Evolutionary conservation across 2,888 invertebrate species (phyloP).

Genomic region (Mesorhabditis sp.): DNA sequence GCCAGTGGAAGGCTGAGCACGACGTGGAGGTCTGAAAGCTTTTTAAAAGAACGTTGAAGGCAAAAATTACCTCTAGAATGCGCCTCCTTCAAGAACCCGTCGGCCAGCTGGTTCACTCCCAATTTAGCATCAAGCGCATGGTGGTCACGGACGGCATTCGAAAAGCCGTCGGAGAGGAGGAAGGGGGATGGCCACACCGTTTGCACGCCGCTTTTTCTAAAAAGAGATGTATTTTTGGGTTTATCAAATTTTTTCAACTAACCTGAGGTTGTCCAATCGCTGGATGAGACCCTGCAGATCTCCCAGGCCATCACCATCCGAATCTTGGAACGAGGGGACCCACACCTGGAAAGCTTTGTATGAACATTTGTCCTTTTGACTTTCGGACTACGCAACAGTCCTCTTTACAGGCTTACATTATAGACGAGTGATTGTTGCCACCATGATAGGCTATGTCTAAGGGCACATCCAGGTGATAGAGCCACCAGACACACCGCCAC

Average conservation of each 20-base stretch:
- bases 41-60: neutral
- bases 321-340: slow-evolving; percentile 80
- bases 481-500: slow-evolving; percentile 37
- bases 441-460: slow-evolving; percentile 42
- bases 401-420: slow-evolving; percentile 25
- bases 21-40: slow-evolving; percentile 59
- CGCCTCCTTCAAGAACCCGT: slow-evolving; percentile 67
- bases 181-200: slow-evolving; percentile 42
- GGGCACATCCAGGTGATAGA: slow-evolving; percentile 41
- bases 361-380: neutral
- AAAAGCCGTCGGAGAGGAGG: slow-evolving; percentile 33
- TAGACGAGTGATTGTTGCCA: slow-evolving; percentile 51
- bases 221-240: neutral
- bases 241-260: neutral
- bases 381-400: neutral
- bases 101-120: slow-evolving; percentile 72
- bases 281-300: slow-evolving; percentile 71
- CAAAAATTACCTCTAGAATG: slow-evolving; percentile 62
- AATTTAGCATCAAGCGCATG: slow-evolving; percentile 70
- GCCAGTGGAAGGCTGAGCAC: slow-evolving; percentile 63
- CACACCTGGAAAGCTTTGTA: slow-evolving; percentile 70
- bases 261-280: slow-evolving; percentile 27
- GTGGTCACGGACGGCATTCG: slow-evolving; percentile 62
- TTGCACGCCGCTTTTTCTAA: slow-evolving; percentile 16
- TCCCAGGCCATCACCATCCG: slow-evolving; percentile 77